A percentile compares a stretch with the other conserved stretches of the same genome.
phyloP scores from a whole-genome alignment of 2,797 vertebrate species.

The Eulemur rubriventer region DNA sequence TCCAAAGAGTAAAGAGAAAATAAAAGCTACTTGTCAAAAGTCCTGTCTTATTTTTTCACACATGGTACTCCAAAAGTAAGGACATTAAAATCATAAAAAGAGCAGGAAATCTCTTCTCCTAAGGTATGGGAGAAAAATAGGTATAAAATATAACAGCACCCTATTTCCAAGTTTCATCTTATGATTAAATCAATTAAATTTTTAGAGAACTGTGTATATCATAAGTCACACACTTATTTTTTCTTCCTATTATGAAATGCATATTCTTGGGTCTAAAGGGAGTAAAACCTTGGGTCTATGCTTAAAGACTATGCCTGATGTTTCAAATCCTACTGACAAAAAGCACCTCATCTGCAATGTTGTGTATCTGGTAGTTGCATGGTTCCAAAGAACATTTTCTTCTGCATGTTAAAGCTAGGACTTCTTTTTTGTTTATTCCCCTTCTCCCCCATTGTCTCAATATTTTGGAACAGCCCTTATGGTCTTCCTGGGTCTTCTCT shows the following conservation, averaged over 20 bases:
- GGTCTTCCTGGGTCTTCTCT: neutral
- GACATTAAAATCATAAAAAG: slow-evolving; percentile 38
- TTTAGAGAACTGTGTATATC: neutral
- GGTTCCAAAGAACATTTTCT: neutral
- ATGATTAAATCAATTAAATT: slow-evolving; percentile 47
- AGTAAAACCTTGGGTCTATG: neutral
- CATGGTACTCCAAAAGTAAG: neutral
- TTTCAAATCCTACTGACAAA: neutral
- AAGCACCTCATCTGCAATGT: neutral
- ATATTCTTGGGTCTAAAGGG: neutral
- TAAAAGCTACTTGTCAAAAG: slow-evolving; percentile 7
- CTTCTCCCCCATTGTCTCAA: neutral
- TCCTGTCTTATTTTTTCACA: slow-evolving; percentile 21
- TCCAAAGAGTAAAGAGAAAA: slow-evolving; percentile 21
- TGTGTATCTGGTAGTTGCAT: neutral
- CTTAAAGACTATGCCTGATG: neutral
- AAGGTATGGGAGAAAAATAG: slow-evolving; percentile 16
- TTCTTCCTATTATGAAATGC: neutral
- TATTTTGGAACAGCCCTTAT: neutral
- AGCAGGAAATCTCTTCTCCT: slow-evolving; percentile 40
- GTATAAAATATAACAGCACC: slow-evolving; percentile 37
- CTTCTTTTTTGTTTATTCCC: neutral
- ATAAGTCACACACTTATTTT: neutral
- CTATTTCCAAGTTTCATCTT: slow-evolving; percentile 19
- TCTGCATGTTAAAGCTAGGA: neutral